Conservation (phyloP, 1,140 invertebrate species). For the Rhopalosiphum maidis region DNA sequence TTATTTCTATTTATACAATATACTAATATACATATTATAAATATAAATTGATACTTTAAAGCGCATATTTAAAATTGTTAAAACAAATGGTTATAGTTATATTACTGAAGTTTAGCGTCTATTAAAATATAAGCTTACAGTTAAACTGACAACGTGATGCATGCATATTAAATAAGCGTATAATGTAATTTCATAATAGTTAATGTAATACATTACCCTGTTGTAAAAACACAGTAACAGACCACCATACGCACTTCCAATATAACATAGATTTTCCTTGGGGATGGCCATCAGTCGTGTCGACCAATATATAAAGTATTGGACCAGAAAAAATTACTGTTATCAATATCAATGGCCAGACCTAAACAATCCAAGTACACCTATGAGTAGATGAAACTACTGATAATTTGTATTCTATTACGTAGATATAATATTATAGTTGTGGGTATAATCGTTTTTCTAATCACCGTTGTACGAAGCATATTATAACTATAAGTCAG, state of each 20-base stretch:
- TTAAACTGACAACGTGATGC: neutral
- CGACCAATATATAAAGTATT: conserved; percentile 67
- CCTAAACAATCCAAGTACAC: conserved; percentile 63
- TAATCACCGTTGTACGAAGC: neutral
- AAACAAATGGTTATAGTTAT: neutral
- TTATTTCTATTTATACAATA: neutral
- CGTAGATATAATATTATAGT: neutral
- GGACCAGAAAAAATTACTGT: conserved; percentile 68
- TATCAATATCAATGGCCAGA: conserved; percentile 68
- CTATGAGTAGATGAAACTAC: neutral
- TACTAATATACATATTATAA: neutral
- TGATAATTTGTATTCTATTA: neutral
- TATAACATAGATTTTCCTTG: conserved; percentile 63
- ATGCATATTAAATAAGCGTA: neutral
- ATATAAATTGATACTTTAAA: neutral
- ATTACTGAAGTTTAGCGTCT: neutral
- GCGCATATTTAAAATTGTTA: neutral
- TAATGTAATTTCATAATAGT: neutral
- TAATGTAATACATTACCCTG: neutral
- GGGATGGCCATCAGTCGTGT: conserved; percentile 64
- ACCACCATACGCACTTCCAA: conserved; percentile 73
- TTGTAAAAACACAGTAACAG: conserved; percentile 70
- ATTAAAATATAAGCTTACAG: neutral
- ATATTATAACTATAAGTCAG: neutral
- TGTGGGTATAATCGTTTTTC: neutral